A percentile compares a stretch with the other conserved stretches of the same genome.
phyloP scores from a whole-genome alignment of 1,140 invertebrate genomes.

The Ceratitis capitata region DNA sequence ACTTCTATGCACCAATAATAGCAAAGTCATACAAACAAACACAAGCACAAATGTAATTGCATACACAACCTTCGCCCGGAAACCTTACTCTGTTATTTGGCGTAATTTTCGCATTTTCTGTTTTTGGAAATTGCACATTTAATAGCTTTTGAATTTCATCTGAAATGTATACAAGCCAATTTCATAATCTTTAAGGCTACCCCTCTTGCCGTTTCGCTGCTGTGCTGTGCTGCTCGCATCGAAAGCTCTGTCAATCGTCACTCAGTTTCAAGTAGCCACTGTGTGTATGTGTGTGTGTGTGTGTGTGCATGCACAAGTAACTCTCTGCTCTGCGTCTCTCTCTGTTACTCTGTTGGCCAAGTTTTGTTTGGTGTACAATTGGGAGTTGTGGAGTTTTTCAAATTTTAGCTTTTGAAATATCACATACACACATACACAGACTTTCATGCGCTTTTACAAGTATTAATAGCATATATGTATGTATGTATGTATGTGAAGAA shows the following conservation, averaged over 20 bases:
- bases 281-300: too few relatives aligned
- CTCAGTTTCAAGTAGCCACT: background rate
- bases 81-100: constrained; percentile 14
- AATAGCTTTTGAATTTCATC: constrained; percentile 22
- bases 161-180: constrained; percentile 13
- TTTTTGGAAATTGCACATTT: constrained; percentile 23
- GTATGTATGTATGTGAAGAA: background rate
- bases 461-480: background rate
- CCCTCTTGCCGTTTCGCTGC: too few relatives aligned
- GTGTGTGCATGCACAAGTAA: too few relatives aligned
- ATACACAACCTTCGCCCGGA: background rate
- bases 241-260: background rate
- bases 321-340: background rate
- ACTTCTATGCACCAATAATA: background rate
- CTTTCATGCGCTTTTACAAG: too few relatives aligned
- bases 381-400: background rate
- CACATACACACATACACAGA: background rate
- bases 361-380: background rate
- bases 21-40: background rate
- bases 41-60: background rate
- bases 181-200: background rate
- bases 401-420: background rate
- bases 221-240: too few relatives aligned
- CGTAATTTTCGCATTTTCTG: constrained; percentile 31
- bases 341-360: background rate